Evolutionary conservation across 1,140 invertebrate species (phyloP).

Genomic region (Drosophila sproati): DNA sequence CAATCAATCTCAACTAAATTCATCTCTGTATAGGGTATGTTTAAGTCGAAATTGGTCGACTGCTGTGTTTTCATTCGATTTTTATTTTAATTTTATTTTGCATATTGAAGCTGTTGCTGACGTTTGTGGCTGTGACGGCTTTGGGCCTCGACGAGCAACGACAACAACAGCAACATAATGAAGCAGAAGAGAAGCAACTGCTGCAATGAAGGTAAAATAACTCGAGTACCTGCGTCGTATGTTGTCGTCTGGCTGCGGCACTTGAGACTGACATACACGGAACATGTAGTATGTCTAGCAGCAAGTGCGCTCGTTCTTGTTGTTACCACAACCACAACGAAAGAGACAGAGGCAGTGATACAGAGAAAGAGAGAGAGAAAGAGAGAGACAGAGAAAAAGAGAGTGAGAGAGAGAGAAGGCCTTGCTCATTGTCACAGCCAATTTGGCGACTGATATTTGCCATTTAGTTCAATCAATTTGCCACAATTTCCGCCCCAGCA

Average conservation of each 20-base stretch:
- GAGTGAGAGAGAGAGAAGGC: background rate
- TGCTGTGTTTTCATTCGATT: background rate
- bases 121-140: constrained; percentile 28
- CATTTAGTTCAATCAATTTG: constrained; percentile 81
- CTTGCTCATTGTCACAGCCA: constrained; percentile 67
- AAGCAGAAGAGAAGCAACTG: background rate
- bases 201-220: constrained; percentile 32
- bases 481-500: constrained; percentile 67
- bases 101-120: constrained; percentile 30
- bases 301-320: constrained; percentile 47
- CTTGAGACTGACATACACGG: constrained; percentile 76
- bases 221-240: constrained; percentile 41
- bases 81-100: constrained; percentile 13
- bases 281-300: constrained; percentile 60
- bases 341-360: background rate
- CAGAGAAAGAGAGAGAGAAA: background rate
- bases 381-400: background rate
- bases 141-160: constrained; percentile 17
- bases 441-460: constrained; percentile 77
- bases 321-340: too few species aligned
- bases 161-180: constrained; percentile 27
- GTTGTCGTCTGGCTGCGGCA: constrained; percentile 65
- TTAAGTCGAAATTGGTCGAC: background rate
- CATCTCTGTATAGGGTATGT: background rate
- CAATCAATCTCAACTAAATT: too few species aligned